Evolutionary conservation across 2,797 vertebrate genomes (phyloP).

Genomic region (Kryptopterus vitreolus): DNA sequence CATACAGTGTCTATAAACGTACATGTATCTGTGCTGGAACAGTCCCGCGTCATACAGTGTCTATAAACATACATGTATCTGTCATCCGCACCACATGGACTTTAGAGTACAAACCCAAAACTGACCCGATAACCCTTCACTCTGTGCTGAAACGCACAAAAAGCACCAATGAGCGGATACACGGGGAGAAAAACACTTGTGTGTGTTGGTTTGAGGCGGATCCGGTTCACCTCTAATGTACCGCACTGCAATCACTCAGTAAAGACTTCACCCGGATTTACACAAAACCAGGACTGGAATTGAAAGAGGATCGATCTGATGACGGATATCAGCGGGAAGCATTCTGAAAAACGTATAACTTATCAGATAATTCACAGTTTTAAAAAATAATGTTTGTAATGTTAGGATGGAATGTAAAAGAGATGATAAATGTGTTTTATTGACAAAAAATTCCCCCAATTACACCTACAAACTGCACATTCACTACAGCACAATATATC

Average conservation of each 20-base stretch:
- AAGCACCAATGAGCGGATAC: background rate
- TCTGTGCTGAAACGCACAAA: constrained; percentile 3
- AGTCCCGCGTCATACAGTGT: constrained; percentile 16
- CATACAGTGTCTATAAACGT: constrained; percentile 36
- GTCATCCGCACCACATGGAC: constrained; percentile 6
- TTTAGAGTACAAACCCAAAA: constrained; percentile 6
- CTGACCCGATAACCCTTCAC: constrained; percentile 18
- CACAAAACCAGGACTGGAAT: background rate
- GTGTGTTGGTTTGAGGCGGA: no score
- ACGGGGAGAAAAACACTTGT: background rate
- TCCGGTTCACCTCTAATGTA: background rate
- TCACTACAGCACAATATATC: no score
- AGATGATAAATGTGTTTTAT: no score
- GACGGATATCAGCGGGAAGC: background rate
- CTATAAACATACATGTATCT: constrained; percentile 35
- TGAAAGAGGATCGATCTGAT: background rate
- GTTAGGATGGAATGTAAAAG: no score
- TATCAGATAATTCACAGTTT: background rate
- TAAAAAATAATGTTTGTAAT: no score
- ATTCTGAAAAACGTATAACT: background rate
- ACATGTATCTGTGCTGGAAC: background rate
- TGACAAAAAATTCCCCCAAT: no score
- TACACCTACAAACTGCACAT: no score
- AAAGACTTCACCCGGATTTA: constrained; percentile 5
- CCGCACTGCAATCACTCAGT: constrained; percentile 5